Evolutionary conservation across 2,113 vertebrate species (phyloP).

Genomic region (Macroglossus sobrinus): DNA sequence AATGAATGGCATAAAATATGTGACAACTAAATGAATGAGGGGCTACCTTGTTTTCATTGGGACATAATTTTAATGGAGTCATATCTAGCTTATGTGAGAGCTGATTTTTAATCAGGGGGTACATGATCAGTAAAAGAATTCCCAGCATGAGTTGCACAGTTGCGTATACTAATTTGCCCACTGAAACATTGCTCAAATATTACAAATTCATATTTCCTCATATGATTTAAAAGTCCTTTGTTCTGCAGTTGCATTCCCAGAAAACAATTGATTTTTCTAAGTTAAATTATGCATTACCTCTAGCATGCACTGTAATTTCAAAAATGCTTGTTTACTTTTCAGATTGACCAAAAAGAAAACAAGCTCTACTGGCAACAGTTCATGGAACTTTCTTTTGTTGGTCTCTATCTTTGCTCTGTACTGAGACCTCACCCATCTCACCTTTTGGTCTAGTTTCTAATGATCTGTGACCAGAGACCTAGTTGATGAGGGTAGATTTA

Average conservation of each 20-base stretch:
- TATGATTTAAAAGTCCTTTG: not conserved
- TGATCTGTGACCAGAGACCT: not conserved
- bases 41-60: not conserved
- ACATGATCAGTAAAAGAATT: not conserved
- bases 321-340: not conserved
- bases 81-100: not conserved
- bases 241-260: not conserved
- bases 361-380: no score
- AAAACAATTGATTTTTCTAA: not conserved
- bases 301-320: rapidly evolving
- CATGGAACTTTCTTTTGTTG: not conserved
- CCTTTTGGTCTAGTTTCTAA: not conserved
- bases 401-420: not conserved
- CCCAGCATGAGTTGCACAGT: not conserved
- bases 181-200: not conserved
- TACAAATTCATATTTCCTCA: not conserved
- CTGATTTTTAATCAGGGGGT: not conserved
- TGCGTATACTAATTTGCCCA: not conserved
- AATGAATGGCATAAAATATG: not conserved
- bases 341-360: no score
- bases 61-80: not conserved
- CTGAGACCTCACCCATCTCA: not conserved
- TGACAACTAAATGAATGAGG: not conserved
- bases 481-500: not conserved
- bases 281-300: not conserved